A percentile compares a stretch with the other conserved stretches of the same genome.
phyloP scores from a whole-genome alignment of 2,113 vertebrate genomes.

The Eira barbara region DNA sequence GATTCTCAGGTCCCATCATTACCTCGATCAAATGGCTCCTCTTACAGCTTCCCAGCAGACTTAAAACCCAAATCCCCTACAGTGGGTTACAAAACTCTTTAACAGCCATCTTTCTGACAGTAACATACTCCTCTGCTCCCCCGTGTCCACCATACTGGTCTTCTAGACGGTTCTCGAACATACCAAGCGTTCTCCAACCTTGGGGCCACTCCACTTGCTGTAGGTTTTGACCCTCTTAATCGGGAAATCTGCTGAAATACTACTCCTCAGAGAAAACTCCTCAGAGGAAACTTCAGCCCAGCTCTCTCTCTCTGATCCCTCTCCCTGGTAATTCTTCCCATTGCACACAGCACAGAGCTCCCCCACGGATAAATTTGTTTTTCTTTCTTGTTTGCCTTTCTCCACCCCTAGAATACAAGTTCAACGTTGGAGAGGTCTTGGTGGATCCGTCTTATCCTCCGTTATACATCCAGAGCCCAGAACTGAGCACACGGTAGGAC shows the following conservation, averaged over 20 bases:
- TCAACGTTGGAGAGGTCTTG: background rate
- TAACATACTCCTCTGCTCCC: rapidly evolving
- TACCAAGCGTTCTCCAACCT: background rate
- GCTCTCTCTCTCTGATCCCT: rapidly evolving
- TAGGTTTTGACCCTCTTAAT: background rate
- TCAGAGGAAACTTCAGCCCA: no score
- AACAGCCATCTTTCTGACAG: background rate
- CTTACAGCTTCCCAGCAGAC: background rate
- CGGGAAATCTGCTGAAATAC: background rate
- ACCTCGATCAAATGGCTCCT: no score
- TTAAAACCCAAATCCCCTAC: background rate
- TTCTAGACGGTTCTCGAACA: background rate
- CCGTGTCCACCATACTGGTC: rapidly evolving
- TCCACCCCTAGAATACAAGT: background rate
- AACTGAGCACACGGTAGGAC: background rate
- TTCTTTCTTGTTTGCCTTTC: background rate
- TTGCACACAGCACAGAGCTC: rapidly evolving
- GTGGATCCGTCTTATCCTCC: background rate
- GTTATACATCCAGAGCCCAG: no score
- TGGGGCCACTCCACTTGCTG: background rate
- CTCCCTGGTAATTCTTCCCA: background rate
- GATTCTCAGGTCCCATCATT: background rate
- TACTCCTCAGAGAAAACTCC: background rate
- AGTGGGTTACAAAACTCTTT: rapidly evolving
- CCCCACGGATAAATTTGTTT: background rate